Conservation (phyloP, 2,113 vertebrate species). For the Hypocryptadius cinnamomeus region DNA sequence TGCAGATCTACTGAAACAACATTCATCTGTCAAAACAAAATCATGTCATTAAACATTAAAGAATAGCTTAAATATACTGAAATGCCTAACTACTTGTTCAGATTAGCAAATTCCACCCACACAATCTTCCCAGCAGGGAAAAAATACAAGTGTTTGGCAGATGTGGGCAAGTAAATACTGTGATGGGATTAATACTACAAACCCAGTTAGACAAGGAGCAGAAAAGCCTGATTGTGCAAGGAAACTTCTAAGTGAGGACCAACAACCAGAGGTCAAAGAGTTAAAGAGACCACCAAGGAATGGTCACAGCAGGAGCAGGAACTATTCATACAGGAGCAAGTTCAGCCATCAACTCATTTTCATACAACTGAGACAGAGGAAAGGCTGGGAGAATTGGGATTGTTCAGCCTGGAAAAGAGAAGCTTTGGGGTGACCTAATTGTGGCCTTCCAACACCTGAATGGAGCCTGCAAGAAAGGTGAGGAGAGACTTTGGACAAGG, state of each 20-base stretch:
- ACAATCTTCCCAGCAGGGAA: background rate
- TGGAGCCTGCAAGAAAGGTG: background rate
- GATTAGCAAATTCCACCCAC: constrained; percentile 3
- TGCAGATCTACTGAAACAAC: constrained; percentile 25
- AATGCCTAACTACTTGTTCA: background rate
- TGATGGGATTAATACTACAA: background rate
- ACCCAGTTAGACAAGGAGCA: background rate
- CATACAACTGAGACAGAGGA: background rate
- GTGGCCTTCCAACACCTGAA: background rate
- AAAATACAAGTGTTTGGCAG: background rate
- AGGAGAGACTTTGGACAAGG: background rate
- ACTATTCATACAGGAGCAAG: fast-evolving
- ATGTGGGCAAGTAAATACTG: background rate
- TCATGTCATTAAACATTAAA: background rate
- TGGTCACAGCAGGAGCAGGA: fast-evolving
- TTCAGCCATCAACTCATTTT: background rate
- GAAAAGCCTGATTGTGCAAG: fast-evolving
- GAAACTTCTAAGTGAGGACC: background rate
- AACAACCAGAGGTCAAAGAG: background rate
- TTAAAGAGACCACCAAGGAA: background rate
- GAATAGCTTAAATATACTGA: constrained; percentile 9
- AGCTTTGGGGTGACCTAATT: background rate
- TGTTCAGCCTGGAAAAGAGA: background rate
- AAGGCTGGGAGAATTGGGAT: background rate
- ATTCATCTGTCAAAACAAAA: constrained; percentile 40